Evolutionary conservation across 2,888 invertebrate genomes (phyloP), one percentile per base, ranked within the genome.

Genomic region (Imbricaverruca yamaguchii): DNA sequence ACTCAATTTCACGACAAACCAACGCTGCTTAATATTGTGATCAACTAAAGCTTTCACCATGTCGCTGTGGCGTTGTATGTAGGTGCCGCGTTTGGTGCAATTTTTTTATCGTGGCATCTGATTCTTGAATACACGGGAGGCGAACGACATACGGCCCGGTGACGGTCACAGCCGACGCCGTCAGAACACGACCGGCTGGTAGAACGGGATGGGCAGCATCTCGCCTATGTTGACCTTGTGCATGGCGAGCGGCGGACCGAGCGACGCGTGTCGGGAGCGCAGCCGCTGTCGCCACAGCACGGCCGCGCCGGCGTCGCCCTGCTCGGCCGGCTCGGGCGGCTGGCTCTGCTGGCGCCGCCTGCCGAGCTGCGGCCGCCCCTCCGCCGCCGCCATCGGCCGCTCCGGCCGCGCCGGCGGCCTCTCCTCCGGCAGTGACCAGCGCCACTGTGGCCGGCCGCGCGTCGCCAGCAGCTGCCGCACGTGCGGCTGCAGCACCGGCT

Each of bases 81-180:
- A 25, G 9, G 53, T 53, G 18, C n/a, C 25, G 63, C 63, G 53
- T n/a, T 81, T 81, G 81, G 81, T 81, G 81, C 82, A 82, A 69
- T 74, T 74, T 77, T 55, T 55, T 69, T 55, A 1, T 39, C 39
- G 39, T 39, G 63, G 57, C 63, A 13, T 25, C 69, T 69, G 69
- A 39, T 69, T 69, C 25, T 7, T 7, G 1, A 69, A 69, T 69
- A 69, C 69, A 69, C 13, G 69, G 69, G 61, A 61, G 7, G 61
- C 3, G 61, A 18, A 61, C 61, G 18, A 18, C 61, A 18, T 7
- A 15, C 18, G 18, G 61, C 13, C 61, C 18, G 15, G 61, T 15
- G 18, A 15, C 63, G n/a, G n/a, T 63, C 63, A 63, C 63, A n/a
- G 21, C 63, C n/a, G 18, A 63, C 63, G 21, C n/a, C 25, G 25